phyloP scores from a whole-genome alignment of 2,113 vertebrate genomes.

The Microtus oregoni region DNA sequence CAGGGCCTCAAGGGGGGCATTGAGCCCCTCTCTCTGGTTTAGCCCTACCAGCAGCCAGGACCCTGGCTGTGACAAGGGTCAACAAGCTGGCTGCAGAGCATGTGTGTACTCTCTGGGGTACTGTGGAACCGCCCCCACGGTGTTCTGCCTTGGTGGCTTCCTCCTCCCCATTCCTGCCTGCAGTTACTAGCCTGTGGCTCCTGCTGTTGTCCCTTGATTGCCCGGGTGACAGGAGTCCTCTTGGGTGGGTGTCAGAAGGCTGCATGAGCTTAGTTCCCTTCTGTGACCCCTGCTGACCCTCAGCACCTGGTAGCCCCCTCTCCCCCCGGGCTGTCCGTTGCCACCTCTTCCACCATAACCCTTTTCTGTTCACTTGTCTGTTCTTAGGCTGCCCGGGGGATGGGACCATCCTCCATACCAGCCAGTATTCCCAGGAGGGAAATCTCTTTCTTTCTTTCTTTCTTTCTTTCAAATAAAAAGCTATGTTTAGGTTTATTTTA shows the following conservation, averaged over 20 bases:
- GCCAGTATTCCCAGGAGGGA: background rate
- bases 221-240: background rate
- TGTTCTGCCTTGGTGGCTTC: background rate
- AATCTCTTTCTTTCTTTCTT: too few relatives aligned
- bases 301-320: background rate
- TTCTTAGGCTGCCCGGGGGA: background rate
- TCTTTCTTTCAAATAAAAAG: background rate
- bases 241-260: background rate
- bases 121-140: background rate
- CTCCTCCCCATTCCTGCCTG: too few relatives aligned
- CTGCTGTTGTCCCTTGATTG: background rate
- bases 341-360: background rate
- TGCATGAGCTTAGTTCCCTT: background rate
- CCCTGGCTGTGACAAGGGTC: background rate
- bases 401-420: background rate
- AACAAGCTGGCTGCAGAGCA: background rate
- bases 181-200: background rate
- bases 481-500: background rate
- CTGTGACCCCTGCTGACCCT: background rate
- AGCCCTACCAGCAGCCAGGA: accelerated
- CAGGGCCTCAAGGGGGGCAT: accelerated
- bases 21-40: background rate
- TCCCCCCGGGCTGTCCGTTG: accelerated
- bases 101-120: background rate
- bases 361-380: background rate